Conservation (phyloP, 1,140 invertebrate species). For the Procambarus clarkii region DNA sequence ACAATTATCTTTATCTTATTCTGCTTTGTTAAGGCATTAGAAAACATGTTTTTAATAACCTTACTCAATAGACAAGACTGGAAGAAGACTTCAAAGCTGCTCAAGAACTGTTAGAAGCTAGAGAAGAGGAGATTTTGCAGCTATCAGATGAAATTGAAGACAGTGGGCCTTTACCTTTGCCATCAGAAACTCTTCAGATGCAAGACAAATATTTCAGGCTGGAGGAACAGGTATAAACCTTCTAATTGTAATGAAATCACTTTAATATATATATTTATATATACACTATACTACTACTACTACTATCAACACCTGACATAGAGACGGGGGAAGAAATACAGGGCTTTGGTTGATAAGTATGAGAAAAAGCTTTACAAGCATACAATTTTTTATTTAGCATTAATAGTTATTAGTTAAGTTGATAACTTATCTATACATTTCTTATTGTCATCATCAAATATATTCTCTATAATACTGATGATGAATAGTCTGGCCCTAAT, state of each 20-base stretch:
- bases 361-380: too few relatives aligned
- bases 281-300: too few relatives aligned
- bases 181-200: slow-evolving; percentile 30
- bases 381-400: too few relatives aligned
- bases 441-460: too few relatives aligned
- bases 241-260: background rate
- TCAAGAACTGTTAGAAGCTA: slow-evolving; percentile 43
- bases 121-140: slow-evolving; percentile 44
- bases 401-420: too few relatives aligned
- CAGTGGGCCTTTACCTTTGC: background rate
- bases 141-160: slow-evolving; percentile 51
- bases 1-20: background rate
- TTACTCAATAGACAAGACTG: slow-evolving; percentile 31
- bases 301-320: too few relatives aligned
- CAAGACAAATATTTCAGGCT: slow-evolving; percentile 6
- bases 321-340: too few relatives aligned
- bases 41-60: background rate
- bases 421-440: too few relatives aligned
- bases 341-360: too few relatives aligned
- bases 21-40: background rate
- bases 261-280: too few relatives aligned
- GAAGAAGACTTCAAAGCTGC: slow-evolving; percentile 52
- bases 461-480: too few relatives aligned
- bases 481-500: too few relatives aligned
- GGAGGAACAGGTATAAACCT: slow-evolving; percentile 33